Base-by-base conservation (phyloP, 2,113 vertebrate species). In the Perca flavescens region DNA sequence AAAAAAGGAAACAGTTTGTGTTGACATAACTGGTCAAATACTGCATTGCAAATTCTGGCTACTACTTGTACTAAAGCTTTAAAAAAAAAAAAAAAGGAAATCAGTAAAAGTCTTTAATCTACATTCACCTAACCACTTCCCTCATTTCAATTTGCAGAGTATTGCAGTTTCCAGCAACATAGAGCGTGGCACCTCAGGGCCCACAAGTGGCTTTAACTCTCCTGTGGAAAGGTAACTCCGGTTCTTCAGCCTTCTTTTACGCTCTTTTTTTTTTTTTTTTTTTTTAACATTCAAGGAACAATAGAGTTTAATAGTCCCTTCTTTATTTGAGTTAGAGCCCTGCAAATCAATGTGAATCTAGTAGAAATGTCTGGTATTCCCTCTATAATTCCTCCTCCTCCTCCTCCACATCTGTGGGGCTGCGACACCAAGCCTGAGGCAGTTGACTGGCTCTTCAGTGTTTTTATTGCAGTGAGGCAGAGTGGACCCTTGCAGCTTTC, bases 171-270 rank as follows among this genome's bases (percentile, higher is more conserved):
- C 95, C 90, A 91, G 86, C 79, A 95, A 94, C 86, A 65, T 57
- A 0, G 95, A 96, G 34, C 88, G 40, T 1, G 82, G 81, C 65
- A 93, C 72, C 90, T 88, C 95, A 4, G 89, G 90, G 6, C 87
- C 94, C 0, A 84, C 93, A 15, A 97, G 96, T 0, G 97, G 96
- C 68, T 96, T 98, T 91, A 95, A 89, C 89, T 97, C 97, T 54
- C 96, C 97, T 0, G 96, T 96, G 83, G 98, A 98, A 90, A 99
- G 97, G 98, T 99, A 94, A 89, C 40, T 43, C 40, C 11, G 40
- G 40, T 11, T 58, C 56, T 11, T n/a, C 40, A 21, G 5, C 62
- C 31, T 40, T 14, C 36, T 15, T n/a, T 43, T 47, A 61, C 36
- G 1, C 6, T 21, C 10, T 66, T n/a, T 65, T 46, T 40, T 58